Percentiles rank a stretch among this genome's conserved stretches.
These are phyloP conservation scores for Puma concolor DNA, from an alignment of 2,113 vertebrate genomes.

Conservation along the genomic window DNA sequence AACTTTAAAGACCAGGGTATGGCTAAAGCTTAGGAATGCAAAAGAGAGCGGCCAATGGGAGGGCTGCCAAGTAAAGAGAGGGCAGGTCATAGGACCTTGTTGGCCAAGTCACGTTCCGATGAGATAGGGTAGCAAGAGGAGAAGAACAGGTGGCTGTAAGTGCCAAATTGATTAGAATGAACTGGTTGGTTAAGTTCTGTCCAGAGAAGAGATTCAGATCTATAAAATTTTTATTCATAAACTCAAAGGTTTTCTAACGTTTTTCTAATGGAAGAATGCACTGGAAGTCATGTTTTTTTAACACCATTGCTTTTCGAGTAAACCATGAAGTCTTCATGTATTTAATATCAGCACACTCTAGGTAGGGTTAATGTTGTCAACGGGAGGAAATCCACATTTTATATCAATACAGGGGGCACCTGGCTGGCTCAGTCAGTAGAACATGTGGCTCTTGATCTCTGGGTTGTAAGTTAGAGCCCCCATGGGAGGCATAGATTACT, in stretches of 20 bases:
- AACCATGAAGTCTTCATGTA: background rate
- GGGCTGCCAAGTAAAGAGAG: background rate
- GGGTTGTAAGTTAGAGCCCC: too few species aligned
- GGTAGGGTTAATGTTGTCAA: background rate
- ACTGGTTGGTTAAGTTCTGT: background rate
- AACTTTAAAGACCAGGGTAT: background rate
- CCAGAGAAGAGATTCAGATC: background rate
- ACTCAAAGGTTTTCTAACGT: background rate
- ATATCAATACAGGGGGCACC: background rate
- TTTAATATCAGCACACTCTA: background rate
- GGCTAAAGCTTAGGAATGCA: background rate
- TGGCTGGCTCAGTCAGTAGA: too few species aligned
- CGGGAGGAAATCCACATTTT: background rate
- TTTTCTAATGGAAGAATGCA: background rate
- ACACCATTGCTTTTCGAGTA: background rate
- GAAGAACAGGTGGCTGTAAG: background rate
- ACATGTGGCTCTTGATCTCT: too few species aligned
- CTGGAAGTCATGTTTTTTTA: background rate
- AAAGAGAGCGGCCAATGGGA: rapidly evolving
- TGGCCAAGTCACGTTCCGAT: background rate
- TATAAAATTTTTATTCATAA: background rate
- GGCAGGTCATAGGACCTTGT: background rate
- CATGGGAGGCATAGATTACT: too few species aligned
- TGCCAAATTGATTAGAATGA: background rate
- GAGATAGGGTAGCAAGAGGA: background rate